These are phyloP conservation scores for Speoplatyrhinus poulsoni DNA, from an alignment of 2,113 vertebrate genomes.

Conservation along the genomic window DNA sequence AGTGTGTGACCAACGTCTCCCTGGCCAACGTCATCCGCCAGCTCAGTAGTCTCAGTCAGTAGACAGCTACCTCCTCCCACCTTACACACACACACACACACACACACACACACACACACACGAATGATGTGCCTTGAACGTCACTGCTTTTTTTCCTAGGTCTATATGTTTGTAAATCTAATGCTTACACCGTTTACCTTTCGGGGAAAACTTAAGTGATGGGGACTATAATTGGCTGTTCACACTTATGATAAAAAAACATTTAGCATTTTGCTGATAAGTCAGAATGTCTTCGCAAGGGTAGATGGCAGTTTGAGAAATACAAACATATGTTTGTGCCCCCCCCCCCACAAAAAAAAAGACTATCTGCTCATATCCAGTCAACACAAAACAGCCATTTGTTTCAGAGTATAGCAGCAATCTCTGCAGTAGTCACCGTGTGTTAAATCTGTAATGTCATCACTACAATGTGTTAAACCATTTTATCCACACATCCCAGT, in stretches of 20 bases:
- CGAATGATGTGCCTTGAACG: background rate
- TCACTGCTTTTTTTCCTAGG: background rate
- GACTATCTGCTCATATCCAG: too few relatives aligned
- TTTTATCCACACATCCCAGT: too few relatives aligned
- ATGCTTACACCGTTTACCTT: background rate
- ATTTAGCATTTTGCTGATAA: background rate
- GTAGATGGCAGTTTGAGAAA: background rate
- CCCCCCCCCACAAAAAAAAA: too few relatives aligned
- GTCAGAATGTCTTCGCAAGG: background rate
- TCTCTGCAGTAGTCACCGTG: too few relatives aligned
- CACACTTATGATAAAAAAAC: too few relatives aligned
- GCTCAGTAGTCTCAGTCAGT: slow-evolving; percentile 98
- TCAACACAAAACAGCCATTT: too few relatives aligned
- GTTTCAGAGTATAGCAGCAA: too few relatives aligned
- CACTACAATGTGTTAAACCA: too few relatives aligned
- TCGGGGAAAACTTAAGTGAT: background rate
- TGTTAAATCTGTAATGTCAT: too few relatives aligned
- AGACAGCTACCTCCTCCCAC: background rate
- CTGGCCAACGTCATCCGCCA: slow-evolving; percentile 98
- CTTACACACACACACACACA: slow-evolving; percentile 2
- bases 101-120: slow-evolving; percentile 15
- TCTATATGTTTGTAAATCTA: too few relatives aligned
- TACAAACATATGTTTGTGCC: background rate
- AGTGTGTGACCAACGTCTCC: slow-evolving; percentile 98
- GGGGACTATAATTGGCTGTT: background rate